Evolutionary conservation across 2,888 invertebrate genomes (phyloP).

Genomic region (Mimas tiliae): DNA sequence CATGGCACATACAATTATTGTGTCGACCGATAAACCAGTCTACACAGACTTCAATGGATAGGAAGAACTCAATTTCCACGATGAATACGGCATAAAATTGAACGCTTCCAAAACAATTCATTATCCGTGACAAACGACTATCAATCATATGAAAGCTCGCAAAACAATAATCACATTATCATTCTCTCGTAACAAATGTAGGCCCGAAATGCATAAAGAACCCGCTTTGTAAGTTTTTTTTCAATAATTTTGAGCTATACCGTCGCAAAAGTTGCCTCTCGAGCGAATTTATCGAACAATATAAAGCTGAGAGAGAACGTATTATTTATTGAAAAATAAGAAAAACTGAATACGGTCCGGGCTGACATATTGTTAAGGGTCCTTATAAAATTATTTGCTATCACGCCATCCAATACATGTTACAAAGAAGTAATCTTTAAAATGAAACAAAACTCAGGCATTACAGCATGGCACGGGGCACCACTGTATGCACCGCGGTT

Average conservation of each 20-base stretch:
- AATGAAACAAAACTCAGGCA: conserved; percentile 60
- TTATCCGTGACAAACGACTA: conserved; percentile 78
- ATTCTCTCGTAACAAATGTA: conserved; percentile 82
- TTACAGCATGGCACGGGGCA: conserved; percentile 28
- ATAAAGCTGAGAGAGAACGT: conserved; percentile 79
- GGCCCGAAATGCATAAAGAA: conserved; percentile 80
- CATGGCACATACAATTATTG: conserved; percentile 33
- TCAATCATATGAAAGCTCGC: conserved; percentile 78
- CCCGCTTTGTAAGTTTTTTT: conserved; percentile 69
- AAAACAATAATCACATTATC: conserved; percentile 85
- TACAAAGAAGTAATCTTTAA: conserved; percentile 69
- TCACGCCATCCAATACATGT: conserved; percentile 76
- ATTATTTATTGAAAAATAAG: conserved; percentile 80
- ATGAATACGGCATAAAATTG: conserved; percentile 60
- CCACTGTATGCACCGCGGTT: conserved; percentile 31
- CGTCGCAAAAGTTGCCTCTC: conserved; percentile 65
- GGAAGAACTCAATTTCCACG: conserved; percentile 33
- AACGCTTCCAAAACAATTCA: conserved; percentile 70
- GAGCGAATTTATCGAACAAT: conserved; percentile 75
- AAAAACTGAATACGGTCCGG: conserved; percentile 67
- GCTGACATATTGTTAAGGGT: conserved; percentile 82
- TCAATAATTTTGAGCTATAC: conserved; percentile 76
- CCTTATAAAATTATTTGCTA: conserved; percentile 83
- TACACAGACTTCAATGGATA: conserved; percentile 29
- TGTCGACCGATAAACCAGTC: conserved; percentile 31